Evolutionary conservation across 2,888 invertebrate species (phyloP).

Genomic region (Erebia palarica): DNA sequence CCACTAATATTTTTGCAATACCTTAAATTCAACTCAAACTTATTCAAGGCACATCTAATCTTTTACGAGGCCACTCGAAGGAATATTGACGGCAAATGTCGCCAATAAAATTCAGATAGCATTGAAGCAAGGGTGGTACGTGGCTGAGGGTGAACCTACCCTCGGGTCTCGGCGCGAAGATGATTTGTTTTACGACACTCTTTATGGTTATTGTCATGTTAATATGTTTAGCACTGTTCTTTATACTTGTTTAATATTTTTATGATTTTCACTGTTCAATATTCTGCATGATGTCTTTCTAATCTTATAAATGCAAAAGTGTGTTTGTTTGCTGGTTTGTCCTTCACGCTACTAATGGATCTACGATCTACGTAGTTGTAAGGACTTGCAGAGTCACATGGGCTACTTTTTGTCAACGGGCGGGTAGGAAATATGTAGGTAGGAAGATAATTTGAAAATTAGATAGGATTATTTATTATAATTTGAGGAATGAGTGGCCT

Average conservation of each 20-base stretch:
- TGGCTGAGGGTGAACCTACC: constrained; percentile 13
- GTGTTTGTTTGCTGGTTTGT: too few relatives aligned
- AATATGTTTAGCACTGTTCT: constrained; percentile 39
- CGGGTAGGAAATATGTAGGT: too few relatives aligned
- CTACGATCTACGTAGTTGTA: too few relatives aligned
- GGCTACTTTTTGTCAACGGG: too few relatives aligned
- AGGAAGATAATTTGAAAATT: too few relatives aligned
- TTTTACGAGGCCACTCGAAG: constrained; percentile 31
- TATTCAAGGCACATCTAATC: constrained; percentile 31
- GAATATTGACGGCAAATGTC: constrained; percentile 42
- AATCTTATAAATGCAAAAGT: too few relatives aligned
- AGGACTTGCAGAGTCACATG: too few relatives aligned
- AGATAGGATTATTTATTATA: too few relatives aligned
- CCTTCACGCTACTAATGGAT: too few relatives aligned
- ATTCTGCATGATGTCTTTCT: too few relatives aligned
- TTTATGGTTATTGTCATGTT: constrained; percentile 40
- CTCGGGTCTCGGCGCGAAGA: constrained; percentile 20
- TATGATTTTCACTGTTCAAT: not conserved
- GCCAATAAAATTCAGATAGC: constrained; percentile 59
- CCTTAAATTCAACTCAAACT: constrained; percentile 10
- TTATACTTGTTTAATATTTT: constrained; percentile 7
- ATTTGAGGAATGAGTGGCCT: too few relatives aligned
- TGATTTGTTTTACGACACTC: constrained; percentile 41
- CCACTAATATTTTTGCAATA: not conserved
- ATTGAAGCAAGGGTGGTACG: constrained; percentile 45